These are phyloP conservation scores for Phalacrocorax carbo DNA, from an alignment of 2,113 vertebrate genomes.

Conservation along the genomic window DNA sequence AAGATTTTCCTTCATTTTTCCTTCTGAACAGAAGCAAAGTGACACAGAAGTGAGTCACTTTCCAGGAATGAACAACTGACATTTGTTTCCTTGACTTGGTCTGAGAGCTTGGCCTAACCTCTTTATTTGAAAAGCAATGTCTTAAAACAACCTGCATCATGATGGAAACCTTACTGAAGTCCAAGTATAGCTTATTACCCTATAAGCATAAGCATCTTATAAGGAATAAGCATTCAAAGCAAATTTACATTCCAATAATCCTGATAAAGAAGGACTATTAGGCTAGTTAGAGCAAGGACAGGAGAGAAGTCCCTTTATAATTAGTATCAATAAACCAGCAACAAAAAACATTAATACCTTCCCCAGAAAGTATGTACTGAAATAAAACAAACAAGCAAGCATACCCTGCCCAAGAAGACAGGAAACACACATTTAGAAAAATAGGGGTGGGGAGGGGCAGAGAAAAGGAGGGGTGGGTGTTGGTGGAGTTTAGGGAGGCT, in stretches of 20 bases:
- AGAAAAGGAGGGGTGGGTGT: neutral
- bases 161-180: neutral
- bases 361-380: neutral
- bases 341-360: neutral
- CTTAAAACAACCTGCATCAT: neutral
- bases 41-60: neutral
- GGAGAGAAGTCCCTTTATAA: neutral
- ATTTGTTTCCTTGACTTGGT: neutral
- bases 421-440: neutral
- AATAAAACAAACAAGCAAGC: neutral
- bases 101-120: neutral
- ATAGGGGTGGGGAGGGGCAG: neutral
- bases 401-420: neutral
- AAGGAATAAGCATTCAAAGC: neutral
- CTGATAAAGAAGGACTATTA: neutral
- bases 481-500: fast-evolving
- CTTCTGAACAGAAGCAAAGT: neutral
- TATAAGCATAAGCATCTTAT: too few species aligned
- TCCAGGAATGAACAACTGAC: neutral
- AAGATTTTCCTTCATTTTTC: neutral
- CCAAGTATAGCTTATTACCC: neutral
- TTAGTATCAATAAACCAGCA: neutral
- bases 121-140: neutral
- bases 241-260: neutral
- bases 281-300: neutral